Evolutionary conservation across 2,888 invertebrate species (phyloP).

Genomic region (Stomorhina lunata): DNA sequence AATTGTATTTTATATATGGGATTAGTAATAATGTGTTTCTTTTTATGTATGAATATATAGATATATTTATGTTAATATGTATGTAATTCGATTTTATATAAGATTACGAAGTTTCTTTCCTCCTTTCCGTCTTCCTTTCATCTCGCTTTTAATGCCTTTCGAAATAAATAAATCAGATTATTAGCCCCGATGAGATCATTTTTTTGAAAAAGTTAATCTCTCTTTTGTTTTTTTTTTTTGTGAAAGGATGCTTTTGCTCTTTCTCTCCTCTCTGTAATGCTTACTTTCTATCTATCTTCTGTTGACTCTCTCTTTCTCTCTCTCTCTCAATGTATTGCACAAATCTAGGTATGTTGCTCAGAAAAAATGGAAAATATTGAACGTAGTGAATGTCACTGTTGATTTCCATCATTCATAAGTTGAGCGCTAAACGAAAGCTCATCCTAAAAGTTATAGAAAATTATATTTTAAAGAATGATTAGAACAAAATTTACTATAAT

Average conservation of each 20-base stretch:
- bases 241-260: neutral
- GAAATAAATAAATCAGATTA: constrained; percentile 36
- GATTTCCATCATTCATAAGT: constrained; percentile 62
- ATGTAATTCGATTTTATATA: constrained; percentile 36
- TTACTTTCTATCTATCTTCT: too few species aligned
- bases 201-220: constrained; percentile 55
- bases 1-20: constrained; percentile 28
- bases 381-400: constrained; percentile 64
- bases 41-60: constrained; percentile 44
- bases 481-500: too few species aligned
- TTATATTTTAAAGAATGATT: neutral
- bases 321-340: constrained; percentile 52
- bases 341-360: constrained; percentile 64
- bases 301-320: neutral
- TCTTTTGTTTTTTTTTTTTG: constrained; percentile 3
- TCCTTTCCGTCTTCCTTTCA: too few species aligned
- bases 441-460: constrained; percentile 49
- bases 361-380: constrained; percentile 64
- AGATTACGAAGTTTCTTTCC: too few species aligned
- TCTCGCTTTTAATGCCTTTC: constrained; percentile 30
- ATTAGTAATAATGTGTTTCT: constrained; percentile 37
- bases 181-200: constrained; percentile 56
- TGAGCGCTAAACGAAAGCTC: constrained; percentile 63
- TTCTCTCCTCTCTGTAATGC: neutral
- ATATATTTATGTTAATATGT: constrained; percentile 27